Evolutionary conservation across 2,888 invertebrate species (phyloP), one percentile per base, ranked within the genome.

Genomic region (Pyrrhopygopsis socrates): DNA sequence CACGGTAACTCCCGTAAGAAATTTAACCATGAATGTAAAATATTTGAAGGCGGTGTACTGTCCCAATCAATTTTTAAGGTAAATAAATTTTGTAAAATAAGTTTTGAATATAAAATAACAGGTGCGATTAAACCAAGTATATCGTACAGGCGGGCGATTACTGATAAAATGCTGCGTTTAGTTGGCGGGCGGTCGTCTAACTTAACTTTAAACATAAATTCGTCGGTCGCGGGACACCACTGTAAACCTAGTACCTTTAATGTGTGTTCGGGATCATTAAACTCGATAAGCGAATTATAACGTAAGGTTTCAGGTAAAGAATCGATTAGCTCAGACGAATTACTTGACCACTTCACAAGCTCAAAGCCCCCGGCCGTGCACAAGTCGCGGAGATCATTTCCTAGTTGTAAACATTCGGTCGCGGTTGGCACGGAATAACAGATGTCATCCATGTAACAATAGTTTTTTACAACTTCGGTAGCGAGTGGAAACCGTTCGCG

Each of bases 141-240:
- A 34, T 81, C 65, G 38, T 30, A 81, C 30, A 41, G 54, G n/a
- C 81, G 81, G 4, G 81, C 81, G 30, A 81, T 74, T 50, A 73
- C 38, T 1, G 81, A 81, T 18, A 81, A 74, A 34, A 81, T 81
- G 22, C 45, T 50, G 18, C 81, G 34, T 34, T 34, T 34, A 34
- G 34, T 34, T 5, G 34, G 34, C 34, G 34, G 34, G 34, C 34
- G 34, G 63, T 65, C 54, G n/a, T 50, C 74, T 45, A 54, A 24
- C 20, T 34, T 50, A 8, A 81, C 81, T 15, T 41, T 50, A 22
- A 81, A 65, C n/a, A 24, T 65, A 67, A 81, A 81, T 38, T 50
- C 30, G 65, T 74, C 81, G 2, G 67, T 38, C n/a, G 20, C 24
- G 20, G 81, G 67, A 34, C 45, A 65, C 81, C 81, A 81, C 22